Conservation (phyloP, 2,113 vertebrate genomes). For the Poeciliopsis occidentalis region DNA sequence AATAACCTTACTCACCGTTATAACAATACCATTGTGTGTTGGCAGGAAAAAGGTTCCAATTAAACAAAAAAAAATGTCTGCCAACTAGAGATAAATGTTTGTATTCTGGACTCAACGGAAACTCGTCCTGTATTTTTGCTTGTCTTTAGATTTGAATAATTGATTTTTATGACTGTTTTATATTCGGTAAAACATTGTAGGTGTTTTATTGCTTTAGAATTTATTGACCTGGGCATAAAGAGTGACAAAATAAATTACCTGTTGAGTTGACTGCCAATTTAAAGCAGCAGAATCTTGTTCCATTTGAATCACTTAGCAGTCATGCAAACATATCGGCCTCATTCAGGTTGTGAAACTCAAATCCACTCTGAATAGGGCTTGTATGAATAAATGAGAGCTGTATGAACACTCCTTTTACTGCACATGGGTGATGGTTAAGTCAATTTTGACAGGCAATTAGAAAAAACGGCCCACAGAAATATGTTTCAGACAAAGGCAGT, state of each 20-base stretch:
- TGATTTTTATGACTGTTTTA: not conserved
- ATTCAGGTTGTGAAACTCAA: constrained; percentile 52
- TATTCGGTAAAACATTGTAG: constrained; percentile 8
- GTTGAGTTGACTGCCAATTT: constrained; percentile 15
- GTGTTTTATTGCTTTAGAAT: not conserved
- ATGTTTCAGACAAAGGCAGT: constrained; percentile 47
- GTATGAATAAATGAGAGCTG: constrained; percentile 45
- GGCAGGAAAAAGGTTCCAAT: not conserved
- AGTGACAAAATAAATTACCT: constrained; percentile 31
- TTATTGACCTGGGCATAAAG: constrained; percentile 15
- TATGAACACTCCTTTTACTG: constrained; percentile 31
- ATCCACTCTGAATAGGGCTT: constrained; percentile 41
- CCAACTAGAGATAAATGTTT: not conserved
- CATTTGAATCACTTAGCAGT: constrained; percentile 25
- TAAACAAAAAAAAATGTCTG: not conserved
- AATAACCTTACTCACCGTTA: no score
- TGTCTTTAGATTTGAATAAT: not conserved
- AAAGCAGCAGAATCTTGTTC: constrained; percentile 28
- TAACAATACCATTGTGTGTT: not conserved
- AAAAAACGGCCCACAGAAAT: constrained; percentile 40
- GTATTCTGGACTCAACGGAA: not conserved
- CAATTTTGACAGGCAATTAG: constrained; percentile 58
- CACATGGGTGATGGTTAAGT: constrained; percentile 18
- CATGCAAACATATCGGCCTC: constrained; percentile 30
- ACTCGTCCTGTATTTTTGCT: not conserved